These are phyloP conservation scores for Hypercompe scribonia DNA, from an alignment of 2,888 invertebrate species.

Conservation along the genomic window DNA sequence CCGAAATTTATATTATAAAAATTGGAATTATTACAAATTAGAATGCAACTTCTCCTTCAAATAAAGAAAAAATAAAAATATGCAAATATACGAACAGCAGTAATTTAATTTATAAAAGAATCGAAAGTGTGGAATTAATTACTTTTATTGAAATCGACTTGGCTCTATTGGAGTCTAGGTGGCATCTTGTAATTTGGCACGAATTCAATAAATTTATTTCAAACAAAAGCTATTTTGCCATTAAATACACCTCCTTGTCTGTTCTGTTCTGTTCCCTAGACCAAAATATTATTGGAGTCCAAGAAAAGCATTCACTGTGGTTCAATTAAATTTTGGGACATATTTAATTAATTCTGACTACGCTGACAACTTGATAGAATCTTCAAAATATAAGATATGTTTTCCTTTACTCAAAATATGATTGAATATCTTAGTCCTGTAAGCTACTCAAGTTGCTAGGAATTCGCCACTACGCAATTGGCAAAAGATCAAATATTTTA, in stretches of 20 bases:
- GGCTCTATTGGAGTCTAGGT: constrained; percentile 2
- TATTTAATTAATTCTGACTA: not conserved
- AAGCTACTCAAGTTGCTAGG: too few relatives aligned
- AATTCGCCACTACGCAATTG: too few relatives aligned
- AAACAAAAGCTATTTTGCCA: not conserved
- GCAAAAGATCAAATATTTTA: too few relatives aligned
- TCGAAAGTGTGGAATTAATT: not conserved
- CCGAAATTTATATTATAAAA: not conserved
- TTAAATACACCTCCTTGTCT: constrained; percentile 4
- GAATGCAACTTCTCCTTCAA: too few relatives aligned
- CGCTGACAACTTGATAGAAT: not conserved
- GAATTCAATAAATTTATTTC: constrained; percentile 6
- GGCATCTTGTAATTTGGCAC: constrained; percentile 1
- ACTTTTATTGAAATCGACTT: not conserved
- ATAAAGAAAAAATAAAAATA: too few relatives aligned
- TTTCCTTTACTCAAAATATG: too few relatives aligned
- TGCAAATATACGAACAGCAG: not conserved
- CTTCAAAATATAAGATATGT: too few relatives aligned
- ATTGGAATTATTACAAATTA: not conserved
- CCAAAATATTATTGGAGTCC: not conserved
- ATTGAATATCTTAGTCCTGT: too few relatives aligned
- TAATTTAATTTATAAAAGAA: not conserved
- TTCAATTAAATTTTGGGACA: not conserved
- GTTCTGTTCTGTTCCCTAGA: not conserved
- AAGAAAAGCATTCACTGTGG: not conserved